Evolutionary conservation across 2,888 invertebrate genomes (phyloP), one percentile per base, ranked within the genome.

Genomic region (Apantesis nais): DNA sequence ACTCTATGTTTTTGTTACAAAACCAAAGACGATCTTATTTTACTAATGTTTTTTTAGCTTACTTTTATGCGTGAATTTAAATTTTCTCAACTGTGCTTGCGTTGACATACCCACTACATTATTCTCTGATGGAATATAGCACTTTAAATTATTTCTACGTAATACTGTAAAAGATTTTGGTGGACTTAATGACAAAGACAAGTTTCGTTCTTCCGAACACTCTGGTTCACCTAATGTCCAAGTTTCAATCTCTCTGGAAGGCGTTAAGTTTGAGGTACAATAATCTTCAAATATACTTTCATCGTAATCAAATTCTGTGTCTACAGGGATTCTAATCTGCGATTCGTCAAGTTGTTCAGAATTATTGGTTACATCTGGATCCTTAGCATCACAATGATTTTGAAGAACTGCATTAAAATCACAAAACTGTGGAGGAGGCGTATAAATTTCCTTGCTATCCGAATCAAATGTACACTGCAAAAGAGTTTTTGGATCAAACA

Each of bases 401-500:
- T 69, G 66, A 2, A 66, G 66, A 16, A 66, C 34, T 12, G 68
- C 62, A 66, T 74, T 72, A 39, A 29, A 39, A 73, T 89, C 89
- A 70, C 87, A 79, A 78, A 92, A 94, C 75, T 90, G 85, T 7
- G 85, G 76, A 9, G 94, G 93, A 7, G 94, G 94, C 22, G 92
- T 87, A 70, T 92, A 86, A 62, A 92, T 79, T 58, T 84, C 85
- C 9, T 81, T 79, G 11, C 52, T 34, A 12, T 83, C 78, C 66
- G 83, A 80, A 37, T 83, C 80, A 70, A 72, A 79, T 55, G 85
- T 82, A 79, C 82, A 84, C 82, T 92, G 88, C 67, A 95, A 80
- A 61, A 95, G 80, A 58, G 85, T 87, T 87, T 89, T 92, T 7
- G 94, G 94, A 80, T 94, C 86, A 60, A 95, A 88, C 89, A 94